phyloP scores from a whole-genome alignment of 2,113 vertebrate genomes.

The Salvelinus sp. region DNA sequence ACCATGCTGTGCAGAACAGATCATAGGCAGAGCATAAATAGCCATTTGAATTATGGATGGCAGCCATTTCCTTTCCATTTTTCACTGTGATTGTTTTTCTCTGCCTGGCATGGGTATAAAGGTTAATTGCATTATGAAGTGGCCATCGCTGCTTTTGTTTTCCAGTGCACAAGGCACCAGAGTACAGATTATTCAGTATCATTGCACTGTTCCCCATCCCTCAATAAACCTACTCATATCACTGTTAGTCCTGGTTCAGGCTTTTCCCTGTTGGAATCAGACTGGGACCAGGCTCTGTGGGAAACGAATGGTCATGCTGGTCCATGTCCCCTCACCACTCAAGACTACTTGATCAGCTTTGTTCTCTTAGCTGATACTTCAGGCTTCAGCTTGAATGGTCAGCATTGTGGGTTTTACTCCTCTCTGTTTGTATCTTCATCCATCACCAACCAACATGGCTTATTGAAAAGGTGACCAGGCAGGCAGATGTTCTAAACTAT shows the following conservation, averaged over 20 bases:
- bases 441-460: slow-evolving; percentile 51
- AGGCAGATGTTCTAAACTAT: neutral
- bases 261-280: neutral
- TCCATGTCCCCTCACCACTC: slow-evolving; percentile 12
- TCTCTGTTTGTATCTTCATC: slow-evolving; percentile 58
- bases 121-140: slow-evolving; percentile 59
- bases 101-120: slow-evolving; percentile 44
- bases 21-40: slow-evolving; percentile 21
- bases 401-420: slow-evolving; percentile 44
- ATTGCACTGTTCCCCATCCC: neutral
- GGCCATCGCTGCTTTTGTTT: slow-evolving; percentile 32
- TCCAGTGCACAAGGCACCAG: slow-evolving; percentile 23
- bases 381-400: slow-evolving; percentile 6
- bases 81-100: slow-evolving; percentile 48
- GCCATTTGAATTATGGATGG: slow-evolving; percentile 58
- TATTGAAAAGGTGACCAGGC: slow-evolving; percentile 38
- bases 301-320: slow-evolving; percentile 2
- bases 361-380: slow-evolving; percentile 20
- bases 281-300: neutral
- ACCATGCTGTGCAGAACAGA: slow-evolving; percentile 20
- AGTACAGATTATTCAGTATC: slow-evolving; percentile 22
- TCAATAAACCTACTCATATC: neutral
- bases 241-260: neutral
- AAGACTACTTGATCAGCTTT: slow-evolving; percentile 17
- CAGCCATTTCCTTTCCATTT: slow-evolving; percentile 38